Conservation (phyloP, 2,113 vertebrate species). For the Tragelaphus strepsiceros region DNA sequence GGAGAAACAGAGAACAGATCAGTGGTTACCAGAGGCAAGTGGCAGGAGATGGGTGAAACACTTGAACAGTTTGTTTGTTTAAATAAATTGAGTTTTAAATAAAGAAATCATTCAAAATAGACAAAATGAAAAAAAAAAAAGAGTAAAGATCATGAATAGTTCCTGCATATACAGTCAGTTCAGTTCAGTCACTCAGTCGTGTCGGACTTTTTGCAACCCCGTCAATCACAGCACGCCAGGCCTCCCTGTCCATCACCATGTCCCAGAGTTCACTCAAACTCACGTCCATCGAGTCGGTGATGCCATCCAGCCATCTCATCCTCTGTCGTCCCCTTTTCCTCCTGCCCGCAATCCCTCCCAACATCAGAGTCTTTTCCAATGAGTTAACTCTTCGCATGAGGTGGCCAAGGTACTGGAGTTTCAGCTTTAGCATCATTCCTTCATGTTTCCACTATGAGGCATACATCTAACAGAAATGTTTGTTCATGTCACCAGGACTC, state of each 20-base stretch:
- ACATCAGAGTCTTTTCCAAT: no score
- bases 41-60: not conserved
- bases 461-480: not conserved
- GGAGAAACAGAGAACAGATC: not conserved
- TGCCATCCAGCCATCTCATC: no score
- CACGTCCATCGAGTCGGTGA: accelerated
- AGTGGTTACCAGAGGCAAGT: not conserved
- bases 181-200: no score
- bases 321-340: no score
- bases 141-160: not conserved
- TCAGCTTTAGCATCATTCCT: no score
- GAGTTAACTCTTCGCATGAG: no score
- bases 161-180: not conserved
- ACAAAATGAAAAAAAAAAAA: not conserved
- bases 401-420: no score
- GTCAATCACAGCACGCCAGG: no score
- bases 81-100: not conserved
- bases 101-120: not conserved
- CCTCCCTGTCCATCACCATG: no score
- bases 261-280: no score
- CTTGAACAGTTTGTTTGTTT: not conserved
- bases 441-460: not conserved
- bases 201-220: no score
- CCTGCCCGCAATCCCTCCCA: no score
- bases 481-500: not conserved